These are phyloP conservation scores for Sorex fumeus DNA, from an alignment of 2,113 vertebrate genomes.

Conservation along the genomic window DNA sequence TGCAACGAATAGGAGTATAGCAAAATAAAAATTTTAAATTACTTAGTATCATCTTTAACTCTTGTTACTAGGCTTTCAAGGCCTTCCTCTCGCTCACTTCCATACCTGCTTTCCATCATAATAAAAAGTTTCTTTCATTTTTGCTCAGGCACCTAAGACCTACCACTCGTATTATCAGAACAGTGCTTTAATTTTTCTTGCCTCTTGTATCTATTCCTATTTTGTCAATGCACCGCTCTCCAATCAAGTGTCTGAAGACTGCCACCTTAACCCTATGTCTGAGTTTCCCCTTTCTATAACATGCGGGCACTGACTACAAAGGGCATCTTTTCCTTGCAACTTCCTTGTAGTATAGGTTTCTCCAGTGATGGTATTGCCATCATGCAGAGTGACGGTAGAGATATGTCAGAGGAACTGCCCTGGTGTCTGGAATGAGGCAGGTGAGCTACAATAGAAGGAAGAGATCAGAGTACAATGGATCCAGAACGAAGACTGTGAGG, in stretches of 20 bases:
- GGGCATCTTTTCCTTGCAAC: background rate
- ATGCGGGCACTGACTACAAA: background rate
- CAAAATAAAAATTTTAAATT: background rate
- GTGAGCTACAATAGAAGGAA: background rate
- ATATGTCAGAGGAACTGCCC: background rate
- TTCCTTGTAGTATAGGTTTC: background rate
- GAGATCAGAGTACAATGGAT: background rate
- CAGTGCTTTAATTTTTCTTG: background rate
- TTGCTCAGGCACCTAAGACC: background rate
- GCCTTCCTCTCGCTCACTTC: background rate
- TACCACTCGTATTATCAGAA: no score
- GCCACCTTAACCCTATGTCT: background rate
- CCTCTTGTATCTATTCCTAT: background rate
- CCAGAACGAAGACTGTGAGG: background rate
- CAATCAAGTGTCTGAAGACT: background rate
- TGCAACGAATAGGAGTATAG: background rate
- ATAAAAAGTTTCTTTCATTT: background rate
- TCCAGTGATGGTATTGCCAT: background rate
- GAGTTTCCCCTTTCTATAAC: background rate
- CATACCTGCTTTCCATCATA: background rate
- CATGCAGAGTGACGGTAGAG: background rate
- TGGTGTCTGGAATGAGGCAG: background rate
- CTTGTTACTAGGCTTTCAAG: background rate
- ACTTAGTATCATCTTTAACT: background rate
- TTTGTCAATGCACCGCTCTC: background rate